A percentile compares a stretch with the other conserved stretches of the same genome.
Conservation (phyloP, 2,888 invertebrate species). For the Agrochola circellaris region DNA sequence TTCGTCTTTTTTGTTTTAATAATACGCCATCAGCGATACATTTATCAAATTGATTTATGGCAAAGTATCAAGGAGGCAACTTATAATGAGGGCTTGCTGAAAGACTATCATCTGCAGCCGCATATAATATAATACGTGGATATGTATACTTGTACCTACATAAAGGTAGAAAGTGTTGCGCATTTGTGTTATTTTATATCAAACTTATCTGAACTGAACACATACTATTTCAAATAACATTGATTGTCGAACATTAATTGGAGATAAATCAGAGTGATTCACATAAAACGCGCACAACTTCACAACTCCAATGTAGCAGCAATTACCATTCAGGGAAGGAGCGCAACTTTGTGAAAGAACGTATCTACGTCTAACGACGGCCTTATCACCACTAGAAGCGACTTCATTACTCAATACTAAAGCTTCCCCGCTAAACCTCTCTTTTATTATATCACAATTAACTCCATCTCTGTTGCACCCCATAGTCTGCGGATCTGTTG, state of each 20-base stretch:
- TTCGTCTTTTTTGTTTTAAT: slow-evolving; percentile 13
- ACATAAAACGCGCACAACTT: slow-evolving; percentile 44
- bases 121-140: background rate
- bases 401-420: slow-evolving; percentile 70
- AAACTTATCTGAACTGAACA: background rate
- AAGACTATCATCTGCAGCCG: slow-evolving; percentile 34
- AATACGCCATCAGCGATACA: slow-evolving; percentile 51
- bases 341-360: slow-evolving; percentile 52
- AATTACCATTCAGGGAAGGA: slow-evolving; percentile 43
- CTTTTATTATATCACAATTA: slow-evolving; percentile 75
- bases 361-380: slow-evolving; percentile 38
- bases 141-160: background rate
- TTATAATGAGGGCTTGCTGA: slow-evolving; percentile 47
- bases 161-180: background rate
- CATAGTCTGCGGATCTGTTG: background rate
- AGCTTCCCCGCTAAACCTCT: slow-evolving; percentile 69
- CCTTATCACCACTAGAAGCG: slow-evolving; percentile 61
- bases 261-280: slow-evolving; percentile 21
- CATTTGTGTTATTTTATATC: background rate
- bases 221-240: background rate
- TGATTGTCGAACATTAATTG: slow-evolving; percentile 13
- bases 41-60: slow-evolving; percentile 63
- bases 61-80: slow-evolving; percentile 47
- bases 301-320: slow-evolving; percentile 27
- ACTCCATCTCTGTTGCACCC: slow-evolving; percentile 58